Evolutionary conservation across 2,888 invertebrate genomes (phyloP).

Genomic region (Xylocampa areola): DNA sequence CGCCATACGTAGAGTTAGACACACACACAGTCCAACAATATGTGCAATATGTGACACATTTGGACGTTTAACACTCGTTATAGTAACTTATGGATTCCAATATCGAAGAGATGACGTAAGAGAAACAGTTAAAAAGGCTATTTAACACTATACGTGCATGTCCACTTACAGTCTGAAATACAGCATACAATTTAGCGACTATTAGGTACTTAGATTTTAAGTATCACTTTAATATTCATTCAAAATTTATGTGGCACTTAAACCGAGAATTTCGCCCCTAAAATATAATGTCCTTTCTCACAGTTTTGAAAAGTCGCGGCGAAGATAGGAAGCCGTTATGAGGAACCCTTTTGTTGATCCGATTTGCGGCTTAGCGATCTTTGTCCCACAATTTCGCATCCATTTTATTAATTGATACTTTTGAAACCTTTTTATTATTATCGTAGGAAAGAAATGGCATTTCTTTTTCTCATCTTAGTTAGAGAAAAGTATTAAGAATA

Average conservation of each 20-base stretch:
- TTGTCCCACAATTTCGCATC: conserved; percentile 8
- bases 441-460: conserved; percentile 3
- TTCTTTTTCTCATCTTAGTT: conserved; percentile 3
- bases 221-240: conserved; percentile 51
- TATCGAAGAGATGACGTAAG: conserved; percentile 40
- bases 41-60: conserved; percentile 53
- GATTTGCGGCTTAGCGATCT: conserved; percentile 19
- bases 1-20: conserved; percentile 35
- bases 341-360: conserved; percentile 28
- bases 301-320: conserved; percentile 43
- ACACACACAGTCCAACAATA: conserved; percentile 40
- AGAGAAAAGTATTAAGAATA: too few relatives aligned
- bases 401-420: conserved; percentile 28
- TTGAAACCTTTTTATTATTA: conserved; percentile 11
- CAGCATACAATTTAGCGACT: conserved; percentile 40
- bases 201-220: conserved; percentile 44
- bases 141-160: conserved; percentile 14
- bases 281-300: conserved; percentile 47
- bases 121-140: conserved; percentile 8
- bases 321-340: conserved; percentile 38
- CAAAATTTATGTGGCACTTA: conserved; percentile 45
- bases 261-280: conserved; percentile 33
- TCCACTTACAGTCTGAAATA: conserved; percentile 26
- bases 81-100: conserved; percentile 56
- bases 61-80: conserved; percentile 57